Base-by-base conservation (phyloP, 2,113 vertebrate species). In the Apus apus region DNA sequence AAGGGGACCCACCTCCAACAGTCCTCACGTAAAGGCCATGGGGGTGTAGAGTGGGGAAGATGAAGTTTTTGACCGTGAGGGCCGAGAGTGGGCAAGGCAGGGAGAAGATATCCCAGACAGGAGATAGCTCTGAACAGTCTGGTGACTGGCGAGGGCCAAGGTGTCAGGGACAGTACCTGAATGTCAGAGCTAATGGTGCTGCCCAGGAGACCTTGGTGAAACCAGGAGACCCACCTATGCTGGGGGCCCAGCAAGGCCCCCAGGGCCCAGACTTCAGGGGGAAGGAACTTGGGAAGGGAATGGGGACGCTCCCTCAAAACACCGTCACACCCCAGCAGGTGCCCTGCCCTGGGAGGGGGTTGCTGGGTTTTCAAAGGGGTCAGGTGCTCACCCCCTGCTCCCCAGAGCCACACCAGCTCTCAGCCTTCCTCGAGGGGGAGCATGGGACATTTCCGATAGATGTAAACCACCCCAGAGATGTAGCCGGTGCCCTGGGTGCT, bases 401-500 rank as follows among this genome's bases (percentile, higher is more conserved):
- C 25, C 53, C 40, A 21, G 51, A 54, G 27, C 29, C 3, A 0
- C 1, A 1, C 4, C 1, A 6, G 25, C 61, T 54, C 30, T 97
- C 83, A 96, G 64, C 8, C 36, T 29, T 92, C 67, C 71, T 82
- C 1, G 1, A 30, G 21, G 2, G 5, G 6, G 2, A 68, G 72
- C 2, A 94, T 9, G 2, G 88, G 51, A 40, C 96, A 94, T 80
- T 98, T 99, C 53, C 43, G 97, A 94, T 98, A 99, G 48, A 99
- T 25, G 68, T 99, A 99, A 53, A 99, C 70, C 5, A 93, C 94
- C 2, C 99, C 99, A 0, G 98, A 71, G 95, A 99, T 99, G 97
- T 99, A 99, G 34, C 96, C 97, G 0, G 90, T 85, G 48, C 82
- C 74, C 8, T 56, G 60, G 9, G 46, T 23, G 22, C 62, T 83